A percentile compares a stretch with the other conserved stretches of the same genome.
Conservation (phyloP, 1,140 invertebrate species). For the Sitodiplosis mosellana region DNA sequence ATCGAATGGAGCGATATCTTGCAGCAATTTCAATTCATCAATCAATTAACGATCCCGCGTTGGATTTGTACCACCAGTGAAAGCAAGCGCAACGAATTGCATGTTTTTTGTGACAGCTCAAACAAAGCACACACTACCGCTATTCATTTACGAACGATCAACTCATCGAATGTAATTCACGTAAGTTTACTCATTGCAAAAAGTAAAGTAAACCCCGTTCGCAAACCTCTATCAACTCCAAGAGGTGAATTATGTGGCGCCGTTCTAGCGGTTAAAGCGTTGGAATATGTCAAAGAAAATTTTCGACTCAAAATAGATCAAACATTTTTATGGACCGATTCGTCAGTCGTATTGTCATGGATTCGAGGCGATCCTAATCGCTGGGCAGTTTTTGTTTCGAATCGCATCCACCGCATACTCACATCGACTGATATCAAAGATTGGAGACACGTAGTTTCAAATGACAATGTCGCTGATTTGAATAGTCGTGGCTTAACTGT, state of each 20-base stretch:
- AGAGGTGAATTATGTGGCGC: slow-evolving; percentile 12
- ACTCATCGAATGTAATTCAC: background rate
- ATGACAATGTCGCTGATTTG: slow-evolving; percentile 20
- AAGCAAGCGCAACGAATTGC: slow-evolving; percentile 6
- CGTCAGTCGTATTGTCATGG: slow-evolving; percentile 13
- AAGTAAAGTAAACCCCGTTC: slow-evolving; percentile 11
- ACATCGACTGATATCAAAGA: slow-evolving; percentile 9
- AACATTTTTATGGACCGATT: slow-evolving; percentile 8
- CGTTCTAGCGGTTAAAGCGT: slow-evolving; percentile 5
- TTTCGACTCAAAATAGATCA: background rate
- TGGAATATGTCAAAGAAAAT: background rate
- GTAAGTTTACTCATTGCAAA: slow-evolving; percentile 13
- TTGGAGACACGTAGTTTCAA: slow-evolving; percentile 16
- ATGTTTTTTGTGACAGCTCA: slow-evolving; percentile 15
- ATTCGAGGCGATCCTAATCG: slow-evolving; percentile 7
- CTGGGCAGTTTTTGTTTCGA: slow-evolving; percentile 17
- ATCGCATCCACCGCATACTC: slow-evolving; percentile 20
- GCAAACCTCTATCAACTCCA: slow-evolving; percentile 9
- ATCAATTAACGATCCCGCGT: slow-evolving; percentile 3
- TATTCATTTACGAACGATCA: slow-evolving; percentile 7
- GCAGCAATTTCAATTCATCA: background rate
- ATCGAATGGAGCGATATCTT: background rate
- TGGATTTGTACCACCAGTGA: slow-evolving; percentile 3
- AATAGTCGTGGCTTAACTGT: slow-evolving; percentile 18
- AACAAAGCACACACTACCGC: slow-evolving; percentile 10